These are phyloP conservation scores for Hipposideros armiger DNA, from an alignment of 2,113 vertebrate species.

Conservation along the genomic window DNA sequence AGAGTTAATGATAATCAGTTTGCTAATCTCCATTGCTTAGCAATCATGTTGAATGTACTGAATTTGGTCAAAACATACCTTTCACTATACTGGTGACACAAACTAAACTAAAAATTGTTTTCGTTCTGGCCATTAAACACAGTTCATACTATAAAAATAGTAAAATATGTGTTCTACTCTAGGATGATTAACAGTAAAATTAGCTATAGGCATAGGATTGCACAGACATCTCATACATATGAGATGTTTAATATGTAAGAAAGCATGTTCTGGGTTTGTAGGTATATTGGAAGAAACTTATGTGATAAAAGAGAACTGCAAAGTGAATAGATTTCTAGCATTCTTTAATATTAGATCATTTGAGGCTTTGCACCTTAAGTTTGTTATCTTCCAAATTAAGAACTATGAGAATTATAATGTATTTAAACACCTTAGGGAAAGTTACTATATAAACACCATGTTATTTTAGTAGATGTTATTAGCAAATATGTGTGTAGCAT, in stretches of 20 bases:
- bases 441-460: not conserved
- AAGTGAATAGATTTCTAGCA: not conserved
- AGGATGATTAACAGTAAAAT: not conserved
- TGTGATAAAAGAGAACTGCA: not conserved
- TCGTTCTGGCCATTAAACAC: not conserved
- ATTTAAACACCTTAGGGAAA: conserved; percentile 3
- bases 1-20: conserved; percentile 5
- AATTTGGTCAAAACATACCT: not conserved
- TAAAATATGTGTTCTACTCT: not conserved
- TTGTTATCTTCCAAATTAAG: conserved; percentile 13
- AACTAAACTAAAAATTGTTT: conserved; percentile 34
- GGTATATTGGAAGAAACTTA: not conserved
- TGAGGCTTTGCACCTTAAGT: not conserved
- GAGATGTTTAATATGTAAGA: conserved; percentile 21
- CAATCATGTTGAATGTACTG: not conserved
- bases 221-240: not conserved
- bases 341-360: conserved; percentile 35
- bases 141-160: not conserved
- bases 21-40: conserved; percentile 20
- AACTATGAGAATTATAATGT: not conserved
- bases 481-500: not conserved
- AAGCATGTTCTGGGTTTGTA: conserved; percentile 21
- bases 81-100: conserved; percentile 19
- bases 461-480: conserved; percentile 19
- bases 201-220: not conserved